Evolutionary conservation across 1,140 invertebrate genomes (phyloP), one percentile per base, ranked within the genome.

Genomic region (Phocides pigmalion): DNA sequence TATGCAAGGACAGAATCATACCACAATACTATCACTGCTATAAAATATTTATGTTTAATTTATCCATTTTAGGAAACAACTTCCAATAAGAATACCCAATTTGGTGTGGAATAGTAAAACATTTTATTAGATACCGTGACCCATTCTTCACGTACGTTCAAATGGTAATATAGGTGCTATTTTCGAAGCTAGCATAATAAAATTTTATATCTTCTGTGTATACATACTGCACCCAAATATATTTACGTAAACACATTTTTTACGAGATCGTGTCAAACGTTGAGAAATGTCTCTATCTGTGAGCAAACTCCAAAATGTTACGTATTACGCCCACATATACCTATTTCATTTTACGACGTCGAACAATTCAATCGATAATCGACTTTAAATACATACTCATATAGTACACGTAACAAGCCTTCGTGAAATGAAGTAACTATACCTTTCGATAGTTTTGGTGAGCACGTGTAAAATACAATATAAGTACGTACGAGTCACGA

Each of bases 221-320:
- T 76, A 76, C 70, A 76, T 76, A 78, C 72, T 68, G 70, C 28
- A 72, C 64, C 67, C 70, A 75, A 81, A 68, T 67, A 69, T 25
- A 62, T 70, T 69, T 54, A 70, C 69, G 69, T 74, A 76, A 76
- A 84, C 75, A 81, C 61, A 76, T 51, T 73, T 67, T 74, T 76
- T 77, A 86, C 79, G 70, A 74, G 74, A 76, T 70, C 64, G 61
- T 74, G 80, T 80, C 77, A 77, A 75, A 74, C 53, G 72, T 66
- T 84, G 80, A 76, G 80, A 84, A 80, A 84, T 79, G 70, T 78
- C 77, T 84, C 70, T 82, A 81, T 82, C 81, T 86, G 81, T 80
- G 72, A 62, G 67, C 64, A 80, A 79, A 79, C 76, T 68, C 66
- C 59, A 53, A 68, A 76, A 74, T 58, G 66, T 76, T 75, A 70